phyloP scores from a whole-genome alignment of 2,888 invertebrate genomes.

The Strigamia maritima region DNA sequence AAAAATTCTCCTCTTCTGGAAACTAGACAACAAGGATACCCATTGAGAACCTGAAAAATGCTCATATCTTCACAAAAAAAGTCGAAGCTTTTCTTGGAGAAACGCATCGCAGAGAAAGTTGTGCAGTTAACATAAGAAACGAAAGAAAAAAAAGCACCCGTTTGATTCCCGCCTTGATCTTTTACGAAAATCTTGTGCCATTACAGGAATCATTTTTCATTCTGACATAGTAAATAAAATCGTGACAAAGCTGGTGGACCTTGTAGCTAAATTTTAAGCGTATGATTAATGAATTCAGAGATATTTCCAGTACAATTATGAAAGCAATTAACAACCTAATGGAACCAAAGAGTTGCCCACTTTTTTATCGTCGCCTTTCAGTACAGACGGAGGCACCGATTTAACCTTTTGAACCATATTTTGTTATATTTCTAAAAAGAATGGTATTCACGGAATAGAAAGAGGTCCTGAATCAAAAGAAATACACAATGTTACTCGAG shows the following conservation, averaged over 20 bases:
- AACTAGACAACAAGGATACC: conserved; percentile 34
- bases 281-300: conserved; percentile 13
- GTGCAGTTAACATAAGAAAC: neutral
- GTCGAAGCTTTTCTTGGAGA: conserved; percentile 8
- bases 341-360: conserved; percentile 13
- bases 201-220: conserved; percentile 27
- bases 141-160: neutral
- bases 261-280: conserved; percentile 5
- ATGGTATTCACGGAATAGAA: neutral
- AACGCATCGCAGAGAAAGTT: neutral
- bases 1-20: conserved; percentile 24
- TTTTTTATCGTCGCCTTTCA: neutral
- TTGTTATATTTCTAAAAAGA: conserved; percentile 17
- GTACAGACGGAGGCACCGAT: neutral
- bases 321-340: neutral
- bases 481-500: conserved; percentile 28
- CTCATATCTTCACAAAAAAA: conserved; percentile 25
- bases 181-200: neutral
- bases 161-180: conserved; percentile 26
- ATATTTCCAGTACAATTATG: conserved; percentile 23
- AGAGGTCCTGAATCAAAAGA: conserved; percentile 4
- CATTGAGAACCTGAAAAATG: conserved; percentile 32
- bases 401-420: neutral
- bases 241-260: conserved; percentile 12
- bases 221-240: conserved; percentile 26